Percentiles rank a stretch among this genome's conserved stretches.
Evolutionary conservation across 2,888 invertebrate genomes (phyloP).

Genomic region (Sphecodes monilicornis): DNA sequence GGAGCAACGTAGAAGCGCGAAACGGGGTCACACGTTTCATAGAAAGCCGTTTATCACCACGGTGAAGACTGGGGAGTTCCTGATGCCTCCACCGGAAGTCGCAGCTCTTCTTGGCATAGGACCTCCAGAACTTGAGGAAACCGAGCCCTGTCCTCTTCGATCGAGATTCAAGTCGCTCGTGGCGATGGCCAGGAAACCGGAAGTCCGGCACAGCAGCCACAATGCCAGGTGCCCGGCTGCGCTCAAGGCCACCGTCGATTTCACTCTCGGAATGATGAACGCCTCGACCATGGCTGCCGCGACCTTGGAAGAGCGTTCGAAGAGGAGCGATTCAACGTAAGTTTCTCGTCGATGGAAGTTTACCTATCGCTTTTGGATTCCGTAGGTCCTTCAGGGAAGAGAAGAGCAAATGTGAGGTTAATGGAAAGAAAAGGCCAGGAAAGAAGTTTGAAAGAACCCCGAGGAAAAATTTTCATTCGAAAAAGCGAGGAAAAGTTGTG

Average conservation of each 20-base stretch:
- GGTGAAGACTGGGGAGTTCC: conserved; percentile 91
- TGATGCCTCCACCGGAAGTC: conserved; percentile 91
- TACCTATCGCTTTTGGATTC: not conserved
- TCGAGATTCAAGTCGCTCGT: conserved; percentile 76
- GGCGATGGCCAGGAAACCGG: conserved; percentile 76
- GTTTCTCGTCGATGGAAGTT: conserved; percentile 21
- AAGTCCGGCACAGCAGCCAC: conserved; percentile 81
- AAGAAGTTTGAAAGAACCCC: not conserved
- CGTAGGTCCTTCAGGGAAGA: not conserved
- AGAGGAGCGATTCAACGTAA: conserved; percentile 62
- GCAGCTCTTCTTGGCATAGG: conserved; percentile 88
- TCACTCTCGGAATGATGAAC: conserved; percentile 76
- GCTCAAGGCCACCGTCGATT: conserved; percentile 81
- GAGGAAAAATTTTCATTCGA: not conserved
- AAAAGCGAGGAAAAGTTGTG: not conserved
- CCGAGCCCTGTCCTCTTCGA: conserved; percentile 67
- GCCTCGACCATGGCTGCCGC: conserved; percentile 70
- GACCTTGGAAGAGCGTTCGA: conserved; percentile 69
- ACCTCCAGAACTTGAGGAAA: conserved; percentile 65
- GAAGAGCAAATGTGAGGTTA: not conserved
- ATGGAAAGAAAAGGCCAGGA: not conserved
- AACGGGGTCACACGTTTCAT: conserved; percentile 44
- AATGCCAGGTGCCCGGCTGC: conserved; percentile 78
- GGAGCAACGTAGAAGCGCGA: conserved; percentile 64
- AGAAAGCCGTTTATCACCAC: conserved; percentile 91